These are phyloP conservation scores for Standfussiana lucernea DNA, from an alignment of 2,888 invertebrate genomes.

Conservation along the genomic window DNA sequence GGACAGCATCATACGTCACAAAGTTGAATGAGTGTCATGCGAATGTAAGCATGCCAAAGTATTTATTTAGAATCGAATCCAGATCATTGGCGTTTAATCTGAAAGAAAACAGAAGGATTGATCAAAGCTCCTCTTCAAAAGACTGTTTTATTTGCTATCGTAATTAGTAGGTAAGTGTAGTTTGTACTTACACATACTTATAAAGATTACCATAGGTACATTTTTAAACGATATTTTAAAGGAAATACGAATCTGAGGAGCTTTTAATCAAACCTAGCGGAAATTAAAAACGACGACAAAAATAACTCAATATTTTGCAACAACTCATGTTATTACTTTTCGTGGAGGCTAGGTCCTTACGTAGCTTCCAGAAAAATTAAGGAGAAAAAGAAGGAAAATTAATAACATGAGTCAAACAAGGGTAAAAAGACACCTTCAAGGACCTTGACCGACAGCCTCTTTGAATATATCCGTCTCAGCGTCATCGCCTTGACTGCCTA, in stretches of 20 bases:
- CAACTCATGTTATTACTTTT: not conserved
- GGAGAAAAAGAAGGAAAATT: too few species aligned
- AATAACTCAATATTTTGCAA: not conserved
- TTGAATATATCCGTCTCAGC: constrained; percentile 16
- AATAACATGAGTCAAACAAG: too few species aligned
- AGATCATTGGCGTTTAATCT: not conserved
- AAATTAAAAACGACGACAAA: not conserved
- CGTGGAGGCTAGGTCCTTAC: too few species aligned
- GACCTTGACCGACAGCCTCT: not conserved
- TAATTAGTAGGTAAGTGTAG: not conserved
- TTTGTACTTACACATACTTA: too few species aligned
- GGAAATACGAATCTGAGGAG: not conserved
- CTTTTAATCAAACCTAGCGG: not conserved
- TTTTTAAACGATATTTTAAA: too few species aligned
- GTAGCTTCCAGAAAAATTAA: too few species aligned
- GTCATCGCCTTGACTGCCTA: not conserved
- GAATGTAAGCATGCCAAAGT: not conserved
- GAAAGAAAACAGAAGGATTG: not conserved
- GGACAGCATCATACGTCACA: not conserved
- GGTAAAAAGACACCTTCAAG: not conserved
- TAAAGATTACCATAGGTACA: not conserved
- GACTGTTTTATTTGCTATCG: not conserved
- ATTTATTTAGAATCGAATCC: not conserved
- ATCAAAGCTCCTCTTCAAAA: not conserved
- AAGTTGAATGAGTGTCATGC: not conserved